Evolutionary conservation across 2,888 invertebrate genomes (phyloP), one percentile per base, ranked within the genome.

Genomic region (Acholoe squamosa): DNA sequence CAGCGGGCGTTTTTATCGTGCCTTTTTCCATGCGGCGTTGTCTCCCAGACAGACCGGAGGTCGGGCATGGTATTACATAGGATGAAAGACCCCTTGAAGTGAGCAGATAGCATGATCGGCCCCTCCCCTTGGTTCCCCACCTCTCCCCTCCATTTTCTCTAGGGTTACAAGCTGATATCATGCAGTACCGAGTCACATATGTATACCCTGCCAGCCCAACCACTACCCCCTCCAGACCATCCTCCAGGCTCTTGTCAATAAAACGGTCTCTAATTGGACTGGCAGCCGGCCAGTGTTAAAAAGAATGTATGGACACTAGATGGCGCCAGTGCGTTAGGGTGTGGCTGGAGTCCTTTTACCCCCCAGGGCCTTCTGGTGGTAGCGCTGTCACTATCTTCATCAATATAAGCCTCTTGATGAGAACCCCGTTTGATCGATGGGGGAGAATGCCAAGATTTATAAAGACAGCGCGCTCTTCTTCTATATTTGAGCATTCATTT

Each of bases 31-130:
- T 25, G 76, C 28, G 76, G 31, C 28, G 76, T 28, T 14, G 25
- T 76, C n/a, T 31, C 76, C 16, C 76, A 14, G 28, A 25, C 25
- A 14, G 25, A 71, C 71, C 71, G 71, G 71, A 71, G 71, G 71
- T 71, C n/a, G 43, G 80, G 80, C 34, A 80, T 33, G 80, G 80
- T 43, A 43, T 80, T 52, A 86, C 56, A 52, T 86, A 86, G 86
- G 86, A 56, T 54, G 28, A 86, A 86, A 86, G 86, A n/a, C 34
- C 71, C 43, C 80, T 80, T 80, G 80, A 80, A n/a, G 80, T 80
- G 80, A 80, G 80, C 71, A 14, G 14, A 71, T 71, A 28, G 71
- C 71, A 71, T 71, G 71, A 71, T 71, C 28, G 31, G 71, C 71
- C 28, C 71, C 28, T 34, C 80, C 80, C 80, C 76, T 61, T 31